phyloP scores from a whole-genome alignment of 1,140 invertebrate genomes.

The Chironomus tepperi region DNA sequence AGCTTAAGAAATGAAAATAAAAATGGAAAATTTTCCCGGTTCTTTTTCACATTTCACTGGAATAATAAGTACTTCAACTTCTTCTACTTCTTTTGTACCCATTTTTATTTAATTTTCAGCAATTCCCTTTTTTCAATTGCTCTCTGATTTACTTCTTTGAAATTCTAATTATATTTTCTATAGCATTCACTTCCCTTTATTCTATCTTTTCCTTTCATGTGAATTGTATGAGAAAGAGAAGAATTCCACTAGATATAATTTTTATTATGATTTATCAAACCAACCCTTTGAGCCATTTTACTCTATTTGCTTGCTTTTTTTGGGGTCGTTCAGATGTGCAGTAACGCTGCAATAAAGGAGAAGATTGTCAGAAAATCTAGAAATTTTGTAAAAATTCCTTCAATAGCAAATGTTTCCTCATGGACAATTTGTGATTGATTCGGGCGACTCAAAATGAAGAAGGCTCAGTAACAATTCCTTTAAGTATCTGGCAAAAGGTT shows the following conservation, averaged over 20 bases:
- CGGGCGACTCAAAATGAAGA: too few species aligned
- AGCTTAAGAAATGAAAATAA: not conserved
- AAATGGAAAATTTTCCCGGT: not conserved
- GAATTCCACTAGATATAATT: not conserved
- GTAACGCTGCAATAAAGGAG: too few species aligned
- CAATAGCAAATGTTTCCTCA: too few species aligned
- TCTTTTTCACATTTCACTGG: not conserved
- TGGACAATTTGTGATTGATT: too few species aligned
- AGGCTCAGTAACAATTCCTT: too few species aligned
- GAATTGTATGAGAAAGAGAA: not conserved
- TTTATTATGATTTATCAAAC: not conserved
- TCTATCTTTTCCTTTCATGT: not conserved
- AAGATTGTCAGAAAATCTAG: too few species aligned
- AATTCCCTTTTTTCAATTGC: too few species aligned
- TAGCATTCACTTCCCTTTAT: not conserved
- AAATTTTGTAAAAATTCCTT: too few species aligned
- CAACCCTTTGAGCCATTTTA: not conserved
- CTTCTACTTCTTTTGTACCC: too few species aligned
- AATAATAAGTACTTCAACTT: not conserved
- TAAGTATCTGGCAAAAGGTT: too few species aligned
- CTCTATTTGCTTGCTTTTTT: not conserved
- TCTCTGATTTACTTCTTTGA: conserved; percentile 16
- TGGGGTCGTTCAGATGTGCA: too few species aligned
- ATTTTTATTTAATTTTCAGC: too few species aligned
- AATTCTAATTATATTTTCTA: not conserved